A percentile compares a stretch with the other conserved stretches of the same genome.
Conservation (phyloP, 2,888 invertebrate species). For the Leuctra nigra region DNA sequence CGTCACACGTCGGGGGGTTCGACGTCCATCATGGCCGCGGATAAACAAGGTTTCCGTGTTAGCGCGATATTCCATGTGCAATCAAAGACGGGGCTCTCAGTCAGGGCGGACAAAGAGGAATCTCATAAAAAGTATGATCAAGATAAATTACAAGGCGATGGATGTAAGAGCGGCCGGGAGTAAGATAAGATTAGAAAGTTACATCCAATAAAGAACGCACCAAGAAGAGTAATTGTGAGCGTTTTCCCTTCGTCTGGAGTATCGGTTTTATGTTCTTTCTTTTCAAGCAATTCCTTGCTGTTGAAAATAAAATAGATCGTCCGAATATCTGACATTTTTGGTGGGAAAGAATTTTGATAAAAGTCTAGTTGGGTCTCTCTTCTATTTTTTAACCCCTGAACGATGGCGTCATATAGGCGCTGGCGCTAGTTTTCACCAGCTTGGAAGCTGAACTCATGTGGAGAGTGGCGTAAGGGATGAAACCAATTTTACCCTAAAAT, state of each 20-base stretch:
- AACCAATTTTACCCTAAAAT: not conserved
- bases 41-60: not conserved
- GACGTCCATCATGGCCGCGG: not conserved
- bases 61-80: not conserved
- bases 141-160: not conserved
- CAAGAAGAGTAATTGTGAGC: not conserved
- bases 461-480: not conserved
- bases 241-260: not conserved
- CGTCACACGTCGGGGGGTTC: not conserved
- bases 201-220: not conserved
- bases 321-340: no score
- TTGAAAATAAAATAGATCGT: no score
- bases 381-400: no score
- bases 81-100: not conserved
- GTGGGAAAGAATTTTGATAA: no score
- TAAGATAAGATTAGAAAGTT: not conserved
- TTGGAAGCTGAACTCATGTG: not conserved
- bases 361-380: no score
- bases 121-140: not conserved
- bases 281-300: no score
- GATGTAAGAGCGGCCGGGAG: not conserved
- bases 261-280: not conserved
- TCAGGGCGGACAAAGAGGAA: not conserved
- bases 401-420: no score
- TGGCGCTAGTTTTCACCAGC: no score